phyloP scores from a whole-genome alignment of 2,797 vertebrate species.

The Naso thynnoides region DNA sequence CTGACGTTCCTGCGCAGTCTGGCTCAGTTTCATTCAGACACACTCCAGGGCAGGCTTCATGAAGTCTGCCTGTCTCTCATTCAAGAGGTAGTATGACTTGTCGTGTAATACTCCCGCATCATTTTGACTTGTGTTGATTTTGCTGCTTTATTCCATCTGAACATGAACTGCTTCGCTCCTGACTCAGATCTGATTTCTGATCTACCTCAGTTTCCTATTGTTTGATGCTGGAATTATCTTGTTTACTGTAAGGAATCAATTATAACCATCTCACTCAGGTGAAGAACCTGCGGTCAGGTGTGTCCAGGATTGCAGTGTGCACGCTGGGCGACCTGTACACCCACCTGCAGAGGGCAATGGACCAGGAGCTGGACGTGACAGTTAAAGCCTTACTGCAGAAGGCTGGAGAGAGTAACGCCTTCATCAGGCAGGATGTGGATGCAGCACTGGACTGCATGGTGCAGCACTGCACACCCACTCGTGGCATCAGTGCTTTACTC shows the following conservation, averaged over 20 bases:
- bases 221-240: neutral
- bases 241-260: neutral
- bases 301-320: conserved; percentile 92
- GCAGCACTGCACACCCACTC: conserved; percentile 91
- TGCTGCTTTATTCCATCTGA: neutral
- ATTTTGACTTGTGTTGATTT: neutral
- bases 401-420: conserved; percentile 92
- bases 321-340: conserved; percentile 93
- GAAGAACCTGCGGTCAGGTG: conserved; percentile 94
- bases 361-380: conserved; percentile 93
- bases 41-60: conserved; percentile 87
- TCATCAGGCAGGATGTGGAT: conserved; percentile 95
- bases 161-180: neutral
- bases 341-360: conserved; percentile 92
- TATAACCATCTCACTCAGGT: conserved; percentile 82
- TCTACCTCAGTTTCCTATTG: neutral
- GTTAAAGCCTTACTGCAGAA: conserved; percentile 93
- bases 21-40: conserved; percentile 88
- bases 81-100: conserved; percentile 88
- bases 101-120: conserved; percentile 21
- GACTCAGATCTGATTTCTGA: neutral
- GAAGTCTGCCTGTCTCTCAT: conserved; percentile 91
- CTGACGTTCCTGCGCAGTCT: conserved; percentile 89
- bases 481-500: conserved; percentile 90
- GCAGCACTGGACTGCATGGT: conserved; percentile 93